Percentiles rank a stretch among this genome's conserved stretches.
These are phyloP conservation scores for Protosalanx chinensis DNA, from an alignment of 2,797 vertebrate species.

Conservation along the genomic window DNA sequence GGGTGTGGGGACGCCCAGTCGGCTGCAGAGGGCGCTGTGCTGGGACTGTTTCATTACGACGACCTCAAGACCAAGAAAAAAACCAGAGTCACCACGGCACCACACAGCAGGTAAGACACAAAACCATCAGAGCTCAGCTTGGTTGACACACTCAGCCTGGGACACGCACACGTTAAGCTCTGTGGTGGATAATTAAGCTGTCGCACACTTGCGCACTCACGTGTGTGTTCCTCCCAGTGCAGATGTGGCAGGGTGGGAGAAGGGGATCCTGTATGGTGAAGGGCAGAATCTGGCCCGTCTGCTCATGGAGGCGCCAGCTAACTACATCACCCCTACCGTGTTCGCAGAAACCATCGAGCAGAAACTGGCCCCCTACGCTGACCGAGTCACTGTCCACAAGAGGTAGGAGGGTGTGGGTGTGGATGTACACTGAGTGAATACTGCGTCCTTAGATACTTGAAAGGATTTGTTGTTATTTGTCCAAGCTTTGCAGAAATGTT, in stretches of 20 bases:
- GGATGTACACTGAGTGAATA: slow-evolving; percentile 4
- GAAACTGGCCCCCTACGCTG: slow-evolving; percentile 71
- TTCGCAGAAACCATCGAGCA: slow-evolving; percentile 87
- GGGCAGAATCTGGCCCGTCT: slow-evolving; percentile 92
- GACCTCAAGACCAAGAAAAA: slow-evolving; percentile 93
- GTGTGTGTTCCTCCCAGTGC: slow-evolving; percentile 60
- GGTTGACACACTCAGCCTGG: neutral
- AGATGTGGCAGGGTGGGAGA: slow-evolving; percentile 79
- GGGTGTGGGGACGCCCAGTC: slow-evolving; percentile 89
- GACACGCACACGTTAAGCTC: neutral
- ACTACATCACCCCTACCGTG: slow-evolving; percentile 85
- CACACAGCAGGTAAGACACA: slow-evolving; percentile 78
- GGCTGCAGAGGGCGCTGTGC: slow-evolving; percentile 88
- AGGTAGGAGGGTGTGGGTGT: slow-evolving; percentile 68
- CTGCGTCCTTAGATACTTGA: neutral
- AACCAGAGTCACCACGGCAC: slow-evolving; percentile 70
- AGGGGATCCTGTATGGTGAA: slow-evolving; percentile 82
- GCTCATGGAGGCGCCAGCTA: slow-evolving; percentile 94
- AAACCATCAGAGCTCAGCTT: neutral
- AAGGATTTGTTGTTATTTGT: neutral
- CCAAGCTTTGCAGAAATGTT: no score
- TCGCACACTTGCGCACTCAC: no score
- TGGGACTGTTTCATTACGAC: slow-evolving; percentile 88
- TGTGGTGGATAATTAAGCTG: neutral
- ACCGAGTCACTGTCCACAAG: slow-evolving; percentile 75